Base-by-base conservation (phyloP, 2,888 invertebrate genomes). In the Eretmocerus hayati region DNA sequence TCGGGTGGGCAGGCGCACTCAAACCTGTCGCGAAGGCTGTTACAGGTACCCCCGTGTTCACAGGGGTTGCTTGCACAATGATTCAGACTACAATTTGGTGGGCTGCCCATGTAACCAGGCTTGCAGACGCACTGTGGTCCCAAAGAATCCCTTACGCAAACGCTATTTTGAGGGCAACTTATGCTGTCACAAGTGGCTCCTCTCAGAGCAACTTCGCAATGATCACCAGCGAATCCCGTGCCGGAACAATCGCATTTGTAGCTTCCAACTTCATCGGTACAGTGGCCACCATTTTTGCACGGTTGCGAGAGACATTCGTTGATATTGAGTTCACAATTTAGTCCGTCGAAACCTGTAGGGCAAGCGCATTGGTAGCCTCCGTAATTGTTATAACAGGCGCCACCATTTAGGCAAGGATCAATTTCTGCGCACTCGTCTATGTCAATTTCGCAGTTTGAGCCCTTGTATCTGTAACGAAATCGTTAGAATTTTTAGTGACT, bases 341-440 rank as follows among this genome's bases (percentile, higher is more conserved):
- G 80, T 21, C 91, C 91, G 46, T 82, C 84, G 74, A 83, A 90
- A n/a, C 88, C 88, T 11, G 79, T 75, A 46, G 76, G 76, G 70
- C 91, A 91, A 60, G 84, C 83, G 67, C 91, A 91, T 57, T 83
- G 75, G 64, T 81, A 91, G 42, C 83, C 77, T 13, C 90, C 90
- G 69, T 89, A 89, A 46, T 83, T 87, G 71, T 90, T 87, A 70
- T 83, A 88, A 72, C 90, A 90, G 37, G 79, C 77, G 21, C 88
- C 90, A 56, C 81, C 80, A 58, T 88, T 87, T 40, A 77, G 65
- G 61, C 85, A 86, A 15, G 88, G 87, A 54, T 80, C 78, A 71
- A 90, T 87, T 16, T 75, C 67, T 60, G 87, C 84, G 69, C 91
- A 91, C 9, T 82, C 76, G 55, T 75, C 74, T 31, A 59, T 61